Percentiles rank a stretch among this genome's conserved stretches.
Conservation (phyloP, 37 sponge, comb jelly and placozoan genomes). For the Halichondria panicea region DNA sequence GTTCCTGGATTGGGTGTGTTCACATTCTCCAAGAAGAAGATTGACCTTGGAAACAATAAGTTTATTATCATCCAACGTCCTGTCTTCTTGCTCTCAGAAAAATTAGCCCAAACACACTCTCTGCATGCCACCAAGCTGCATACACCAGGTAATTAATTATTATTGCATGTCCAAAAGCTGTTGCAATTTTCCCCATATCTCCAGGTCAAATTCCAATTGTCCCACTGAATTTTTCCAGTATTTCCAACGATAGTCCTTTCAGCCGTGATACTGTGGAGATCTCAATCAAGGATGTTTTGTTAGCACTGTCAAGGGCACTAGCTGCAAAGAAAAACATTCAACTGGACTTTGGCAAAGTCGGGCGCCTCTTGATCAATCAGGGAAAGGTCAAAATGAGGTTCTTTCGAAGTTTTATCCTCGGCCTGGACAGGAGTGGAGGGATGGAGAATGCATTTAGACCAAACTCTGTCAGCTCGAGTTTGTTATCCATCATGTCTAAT, state of each 20-base stretch:
- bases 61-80: conserved; percentile 72
- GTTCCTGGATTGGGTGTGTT: conserved; percentile 78
- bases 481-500: conserved; percentile 52
- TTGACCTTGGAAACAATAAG: conserved; percentile 74
- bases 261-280: conserved; percentile 76
- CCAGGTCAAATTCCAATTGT: conserved; percentile 82
- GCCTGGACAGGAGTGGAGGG: conserved; percentile 63
- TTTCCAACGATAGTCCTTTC: conserved; percentile 65
- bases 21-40: conserved; percentile 69
- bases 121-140: conserved; percentile 60
- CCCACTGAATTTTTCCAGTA: conserved; percentile 72
- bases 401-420: conserved; percentile 71
- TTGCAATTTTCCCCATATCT: neutral
- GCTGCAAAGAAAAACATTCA: conserved; percentile 41
- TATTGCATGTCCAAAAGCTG: neutral
- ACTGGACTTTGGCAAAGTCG: conserved; percentile 67
- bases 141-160: conserved; percentile 53
- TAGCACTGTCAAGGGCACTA: conserved; percentile 51
- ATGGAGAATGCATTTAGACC: conserved; percentile 52
- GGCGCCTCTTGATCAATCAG: conserved; percentile 63
- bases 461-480: neutral
- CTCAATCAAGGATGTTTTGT: conserved; percentile 74
- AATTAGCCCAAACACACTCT: conserved; percentile 74
- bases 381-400: conserved; percentile 84
- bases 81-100: conserved; percentile 85